A percentile compares a stretch with the other conserved stretches of the same genome.
Conservation (phyloP, 2,113 vertebrate genomes). For the Lamprologus lemairii region DNA sequence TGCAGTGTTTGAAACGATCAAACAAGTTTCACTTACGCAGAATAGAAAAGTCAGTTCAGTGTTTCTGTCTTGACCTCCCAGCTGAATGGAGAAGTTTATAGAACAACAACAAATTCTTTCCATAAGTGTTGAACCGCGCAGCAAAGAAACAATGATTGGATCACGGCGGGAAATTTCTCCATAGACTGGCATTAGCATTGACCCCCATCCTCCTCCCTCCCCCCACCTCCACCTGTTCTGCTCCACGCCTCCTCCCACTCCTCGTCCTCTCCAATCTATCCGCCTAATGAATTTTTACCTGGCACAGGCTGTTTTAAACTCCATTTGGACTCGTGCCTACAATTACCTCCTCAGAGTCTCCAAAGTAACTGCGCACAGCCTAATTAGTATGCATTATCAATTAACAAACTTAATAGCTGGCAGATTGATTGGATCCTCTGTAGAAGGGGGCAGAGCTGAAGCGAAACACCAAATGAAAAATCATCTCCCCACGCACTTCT, state of each 20-base stretch:
- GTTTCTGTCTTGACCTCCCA: neutral
- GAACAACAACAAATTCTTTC: conserved; percentile 19
- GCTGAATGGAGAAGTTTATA: conserved; percentile 17
- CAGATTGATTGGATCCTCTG: conserved; percentile 99
- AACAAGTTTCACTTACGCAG: neutral
- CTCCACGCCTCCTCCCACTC: conserved; percentile 79
- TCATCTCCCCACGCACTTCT: conserved; percentile 74
- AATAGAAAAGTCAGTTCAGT: neutral
- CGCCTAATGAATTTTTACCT: conserved; percentile 97
- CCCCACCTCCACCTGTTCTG: conserved; percentile 60
- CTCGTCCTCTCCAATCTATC: conserved; percentile 65
- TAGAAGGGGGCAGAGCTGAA: conserved; percentile 84
- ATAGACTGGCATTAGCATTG: conserved; percentile 57
- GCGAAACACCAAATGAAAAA: conserved; percentile 95
- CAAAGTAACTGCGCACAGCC: conserved; percentile 94
- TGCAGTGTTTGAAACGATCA: neutral
- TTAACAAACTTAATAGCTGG: conserved; percentile 99
- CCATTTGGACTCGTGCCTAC: conserved; percentile 99
- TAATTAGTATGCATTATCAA: conserved; percentile 99
- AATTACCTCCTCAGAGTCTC: conserved; percentile 99
- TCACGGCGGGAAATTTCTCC: conserved; percentile 52
- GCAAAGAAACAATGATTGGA: conserved; percentile 49
- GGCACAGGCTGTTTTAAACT: conserved; percentile 98
- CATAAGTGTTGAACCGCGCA: neutral
- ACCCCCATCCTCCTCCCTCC: conserved; percentile 29